A percentile compares a stretch with the other conserved stretches of the same genome.
These are phyloP conservation scores for Tetragonula clypearis DNA, from an alignment of 1,140 invertebrate genomes.

Conservation along the genomic window DNA sequence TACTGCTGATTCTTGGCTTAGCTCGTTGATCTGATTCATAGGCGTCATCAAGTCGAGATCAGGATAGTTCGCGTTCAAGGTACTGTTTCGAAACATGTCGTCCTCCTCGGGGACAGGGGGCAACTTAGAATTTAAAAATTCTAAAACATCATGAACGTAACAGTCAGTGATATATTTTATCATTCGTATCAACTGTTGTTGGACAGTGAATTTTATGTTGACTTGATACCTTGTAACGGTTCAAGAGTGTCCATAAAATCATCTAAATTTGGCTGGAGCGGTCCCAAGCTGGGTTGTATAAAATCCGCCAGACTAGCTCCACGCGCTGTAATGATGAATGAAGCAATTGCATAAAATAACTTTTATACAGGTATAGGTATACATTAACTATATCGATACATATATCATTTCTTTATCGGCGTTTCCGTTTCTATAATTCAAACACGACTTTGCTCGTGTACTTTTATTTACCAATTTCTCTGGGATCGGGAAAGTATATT, in stretches of 20 bases:
- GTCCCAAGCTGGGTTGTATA: slow-evolving; percentile 98
- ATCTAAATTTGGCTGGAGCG: slow-evolving; percentile 97
- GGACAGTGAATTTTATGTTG: neutral
- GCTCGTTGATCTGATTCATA: slow-evolving; percentile 74
- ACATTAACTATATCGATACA: neutral
- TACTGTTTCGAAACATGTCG: slow-evolving; percentile 74
- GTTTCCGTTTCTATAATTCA: neutral
- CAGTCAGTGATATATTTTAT: neutral
- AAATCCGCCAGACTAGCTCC: slow-evolving; percentile 93
- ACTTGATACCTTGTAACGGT: slow-evolving; percentile 88
- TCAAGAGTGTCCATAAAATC: slow-evolving; percentile 97
- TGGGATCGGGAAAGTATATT: slow-evolving; percentile 97
- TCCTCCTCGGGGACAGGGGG: slow-evolving; percentile 86
- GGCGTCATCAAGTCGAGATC: slow-evolving; percentile 80
- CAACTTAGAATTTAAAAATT: slow-evolving; percentile 84
- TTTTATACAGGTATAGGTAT: neutral
- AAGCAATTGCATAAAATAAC: slow-evolving; percentile 52
- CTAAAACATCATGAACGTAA: slow-evolving; percentile 68
- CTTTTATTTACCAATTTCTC: slow-evolving; percentile 92
- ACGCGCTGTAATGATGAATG: slow-evolving; percentile 83
- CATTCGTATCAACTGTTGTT: neutral
- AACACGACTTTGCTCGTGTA: no score
- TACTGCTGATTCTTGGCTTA: slow-evolving; percentile 61
- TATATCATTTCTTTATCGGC: neutral
- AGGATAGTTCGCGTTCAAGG: slow-evolving; percentile 77